Conservation (phyloP, 2,113 vertebrate genomes). For the Dicentrarchus labrax region DNA sequence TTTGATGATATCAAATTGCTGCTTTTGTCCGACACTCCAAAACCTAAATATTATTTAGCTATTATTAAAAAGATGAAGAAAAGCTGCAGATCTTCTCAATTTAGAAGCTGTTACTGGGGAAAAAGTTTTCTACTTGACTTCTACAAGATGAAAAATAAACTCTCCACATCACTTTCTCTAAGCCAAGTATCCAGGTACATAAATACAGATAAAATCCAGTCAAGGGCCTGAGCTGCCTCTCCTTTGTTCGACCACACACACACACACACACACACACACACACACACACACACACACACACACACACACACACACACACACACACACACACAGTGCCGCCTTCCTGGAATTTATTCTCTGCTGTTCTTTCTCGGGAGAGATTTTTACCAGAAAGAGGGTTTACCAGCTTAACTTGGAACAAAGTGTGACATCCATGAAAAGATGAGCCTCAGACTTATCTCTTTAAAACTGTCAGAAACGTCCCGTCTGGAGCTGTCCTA, state of each 20-base stretch:
- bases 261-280: too few relatives aligned
- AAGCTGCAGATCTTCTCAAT: background rate
- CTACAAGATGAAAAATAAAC: background rate
- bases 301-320: slow-evolving; percentile 26
- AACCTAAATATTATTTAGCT: background rate
- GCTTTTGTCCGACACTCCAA: background rate
- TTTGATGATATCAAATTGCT: background rate
- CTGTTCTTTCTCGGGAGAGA: background rate
- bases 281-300: background rate
- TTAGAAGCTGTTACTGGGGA: background rate
- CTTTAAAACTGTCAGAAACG: background rate
- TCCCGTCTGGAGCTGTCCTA: background rate
- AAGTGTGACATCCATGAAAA: slow-evolving; percentile 11
- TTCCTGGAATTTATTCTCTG: slow-evolving; percentile 29
- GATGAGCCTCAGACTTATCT: background rate
- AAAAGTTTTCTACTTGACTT: too few relatives aligned
- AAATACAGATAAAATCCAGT: slow-evolving; percentile 13
- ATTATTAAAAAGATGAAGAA: background rate
- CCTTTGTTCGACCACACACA: slow-evolving; percentile 9
- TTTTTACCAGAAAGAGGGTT: slow-evolving; percentile 16
- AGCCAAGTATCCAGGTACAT: slow-evolving; percentile 20
- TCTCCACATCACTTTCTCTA: background rate
- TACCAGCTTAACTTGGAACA: slow-evolving; percentile 21
- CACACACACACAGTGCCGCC: background rate
- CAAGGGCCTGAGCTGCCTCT: background rate